Evolutionary conservation across 1,140 invertebrate species (phyloP).

Genomic region (Drosophila truncata): DNA sequence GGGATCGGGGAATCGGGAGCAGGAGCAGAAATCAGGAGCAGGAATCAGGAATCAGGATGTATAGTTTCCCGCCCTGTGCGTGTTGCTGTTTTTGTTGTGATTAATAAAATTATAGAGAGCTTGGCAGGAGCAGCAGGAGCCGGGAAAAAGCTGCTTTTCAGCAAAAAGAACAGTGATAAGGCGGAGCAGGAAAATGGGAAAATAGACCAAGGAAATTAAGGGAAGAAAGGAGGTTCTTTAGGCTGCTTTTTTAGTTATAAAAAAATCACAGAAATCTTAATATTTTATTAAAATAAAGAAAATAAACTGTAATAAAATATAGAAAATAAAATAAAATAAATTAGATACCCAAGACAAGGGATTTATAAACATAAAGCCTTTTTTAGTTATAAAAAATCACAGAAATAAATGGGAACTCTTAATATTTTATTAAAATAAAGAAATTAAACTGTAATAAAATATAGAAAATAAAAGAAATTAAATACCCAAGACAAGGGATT

Average conservation of each 20-base stretch:
- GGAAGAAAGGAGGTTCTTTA: rapidly evolving
- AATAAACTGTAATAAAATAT: background rate
- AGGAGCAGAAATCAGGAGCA: background rate
- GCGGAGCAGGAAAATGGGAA: background rate
- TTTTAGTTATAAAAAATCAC: background rate
- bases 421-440: background rate
- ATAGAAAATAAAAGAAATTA: background rate
- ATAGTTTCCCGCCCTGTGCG: constrained; percentile 19
- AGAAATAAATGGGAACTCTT: too few species aligned
- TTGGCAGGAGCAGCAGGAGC: constrained; percentile 11
- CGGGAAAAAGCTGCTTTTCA: constrained; percentile 3
- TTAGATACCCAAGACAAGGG: too few species aligned
- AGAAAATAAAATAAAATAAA: background rate
- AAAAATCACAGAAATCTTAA: background rate
- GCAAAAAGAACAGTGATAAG: constrained; percentile 23
- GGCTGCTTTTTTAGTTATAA: background rate
- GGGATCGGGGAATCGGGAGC: constrained; percentile 8
- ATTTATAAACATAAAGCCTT: too few species aligned
- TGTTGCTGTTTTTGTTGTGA: constrained; percentile 77
- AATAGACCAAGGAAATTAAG: background rate
- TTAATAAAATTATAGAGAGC: constrained; percentile 75
- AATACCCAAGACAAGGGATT: too few species aligned
- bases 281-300: background rate
- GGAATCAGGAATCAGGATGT: background rate
- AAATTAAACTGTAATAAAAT: background rate